Percentiles rank a stretch among this genome's conserved stretches.
These are phyloP conservation scores for Echinometra lucunter DNA, from an alignment of 53 echinoderm and acorn worm species.

Conservation along the genomic window DNA sequence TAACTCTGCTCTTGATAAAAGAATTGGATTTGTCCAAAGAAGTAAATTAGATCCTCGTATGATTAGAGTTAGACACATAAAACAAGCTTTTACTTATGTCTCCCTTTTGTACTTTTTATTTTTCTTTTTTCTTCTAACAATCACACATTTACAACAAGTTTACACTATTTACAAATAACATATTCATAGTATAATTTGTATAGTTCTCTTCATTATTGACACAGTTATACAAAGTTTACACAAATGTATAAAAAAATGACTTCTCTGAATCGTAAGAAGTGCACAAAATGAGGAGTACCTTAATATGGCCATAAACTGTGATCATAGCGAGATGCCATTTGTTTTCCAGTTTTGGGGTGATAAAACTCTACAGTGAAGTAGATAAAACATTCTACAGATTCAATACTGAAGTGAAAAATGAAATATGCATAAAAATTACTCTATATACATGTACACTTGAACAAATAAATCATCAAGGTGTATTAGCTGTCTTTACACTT, in stretches of 20 bases:
- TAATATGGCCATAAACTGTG: not conserved
- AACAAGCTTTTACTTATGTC: too few species aligned
- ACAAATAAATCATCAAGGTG: not conserved
- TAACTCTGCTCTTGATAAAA: not conserved
- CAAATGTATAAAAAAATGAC: not conserved
- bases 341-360: not conserved
- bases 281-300: not conserved
- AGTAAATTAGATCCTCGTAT: too few species aligned
- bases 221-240: conserved; percentile 8
- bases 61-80: too few species aligned
- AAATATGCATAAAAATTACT: not conserved
- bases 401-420: not conserved
- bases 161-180: conserved; percentile 26
- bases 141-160: not conserved
- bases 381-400: not conserved
- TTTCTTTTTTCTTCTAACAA: not conserved
- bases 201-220: conserved; percentile 36
- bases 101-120: not conserved
- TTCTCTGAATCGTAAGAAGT: not conserved
- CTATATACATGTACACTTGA: not conserved
- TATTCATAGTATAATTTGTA: conserved; percentile 21
- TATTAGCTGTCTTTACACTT: not conserved
- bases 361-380: not conserved
- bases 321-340: not conserved
- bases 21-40: not conserved